A percentile compares a stretch with the other conserved stretches of the same genome.
Conservation (phyloP, 35 echinoderm and acorn worm genomes). For the Heliocidaris tuberculata region DNA sequence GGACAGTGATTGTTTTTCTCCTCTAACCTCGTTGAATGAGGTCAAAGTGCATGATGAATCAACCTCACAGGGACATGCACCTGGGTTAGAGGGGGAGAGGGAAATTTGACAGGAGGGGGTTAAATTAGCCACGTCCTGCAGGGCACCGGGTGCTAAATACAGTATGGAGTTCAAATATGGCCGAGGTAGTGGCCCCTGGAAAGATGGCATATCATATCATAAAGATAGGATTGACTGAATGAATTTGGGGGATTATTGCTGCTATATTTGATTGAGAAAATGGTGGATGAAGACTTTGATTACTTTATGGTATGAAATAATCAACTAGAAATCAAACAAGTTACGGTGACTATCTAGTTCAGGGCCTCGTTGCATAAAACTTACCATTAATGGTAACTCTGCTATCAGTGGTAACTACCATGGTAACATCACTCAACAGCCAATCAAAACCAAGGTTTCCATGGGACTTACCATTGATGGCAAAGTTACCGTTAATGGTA, state of each 20-base stretch:
- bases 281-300: no score
- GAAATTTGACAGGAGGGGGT: slow-evolving; percentile 38
- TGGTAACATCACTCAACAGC: no score
- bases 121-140: slow-evolving; percentile 19
- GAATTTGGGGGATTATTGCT: not conserved
- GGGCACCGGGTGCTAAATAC: not conserved
- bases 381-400: no score
- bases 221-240: not conserved
- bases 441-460: no score
- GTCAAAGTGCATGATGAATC: not conserved
- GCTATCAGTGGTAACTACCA: no score
- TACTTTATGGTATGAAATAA: no score
- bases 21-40: not conserved
- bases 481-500: no score
- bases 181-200: not conserved
- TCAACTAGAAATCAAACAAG: no score
- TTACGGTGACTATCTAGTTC: no score
- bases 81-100: slow-evolving; percentile 7
- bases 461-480: no score
- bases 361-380: no score
- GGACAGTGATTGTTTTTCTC: not conserved
- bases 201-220: not conserved
- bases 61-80: not conserved
- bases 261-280: not conserved
- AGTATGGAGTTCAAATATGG: not conserved